Conservation (phyloP, 2,888 invertebrate species). For the Eumerus sabulonum region DNA sequence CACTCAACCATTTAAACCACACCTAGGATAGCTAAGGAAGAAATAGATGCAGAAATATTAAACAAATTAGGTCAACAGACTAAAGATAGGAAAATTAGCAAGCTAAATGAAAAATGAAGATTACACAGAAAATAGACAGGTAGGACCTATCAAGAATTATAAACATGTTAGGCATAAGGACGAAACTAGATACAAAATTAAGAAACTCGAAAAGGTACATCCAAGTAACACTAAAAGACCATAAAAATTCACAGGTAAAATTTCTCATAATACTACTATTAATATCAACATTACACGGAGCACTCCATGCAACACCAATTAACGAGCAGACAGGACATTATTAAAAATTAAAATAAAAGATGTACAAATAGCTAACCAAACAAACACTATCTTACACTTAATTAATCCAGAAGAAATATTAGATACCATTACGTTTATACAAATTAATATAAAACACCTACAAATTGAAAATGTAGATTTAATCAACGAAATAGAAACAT, state of each 20-base stretch:
- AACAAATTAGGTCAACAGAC: slow-evolving; percentile 11
- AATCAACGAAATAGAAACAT: slow-evolving; percentile 33
- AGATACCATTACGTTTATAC: slow-evolving; percentile 25
- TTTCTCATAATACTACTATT: slow-evolving; percentile 33
- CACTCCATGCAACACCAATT: slow-evolving; percentile 35
- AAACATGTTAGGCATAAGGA: slow-evolving; percentile 55
- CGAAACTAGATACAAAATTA: slow-evolving; percentile 48
- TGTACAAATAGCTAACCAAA: slow-evolving; percentile 35
- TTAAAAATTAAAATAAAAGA: slow-evolving; percentile 37
- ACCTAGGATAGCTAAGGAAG: slow-evolving; percentile 53
- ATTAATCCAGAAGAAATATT: slow-evolving; percentile 50
- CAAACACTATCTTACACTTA: slow-evolving; percentile 41
- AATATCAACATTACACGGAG: slow-evolving; percentile 29
- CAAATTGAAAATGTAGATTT: slow-evolving; percentile 32
- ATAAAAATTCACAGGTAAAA: slow-evolving; percentile 43
- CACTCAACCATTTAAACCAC: slow-evolving; percentile 51
- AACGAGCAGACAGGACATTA: slow-evolving; percentile 34
- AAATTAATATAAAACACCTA: slow-evolving; percentile 37
- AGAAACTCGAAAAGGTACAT: slow-evolving; percentile 38
- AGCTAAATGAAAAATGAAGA: slow-evolving; percentile 32
- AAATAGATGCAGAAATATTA: slow-evolving; percentile 15
- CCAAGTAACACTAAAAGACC: slow-evolving; percentile 53
- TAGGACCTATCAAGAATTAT: slow-evolving; percentile 48
- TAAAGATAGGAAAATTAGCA: slow-evolving; percentile 43
- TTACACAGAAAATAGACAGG: slow-evolving; percentile 39